Base-by-base conservation (phyloP, 2,113 vertebrate species). In the Sinocyclocheilus anshuiensis region DNA sequence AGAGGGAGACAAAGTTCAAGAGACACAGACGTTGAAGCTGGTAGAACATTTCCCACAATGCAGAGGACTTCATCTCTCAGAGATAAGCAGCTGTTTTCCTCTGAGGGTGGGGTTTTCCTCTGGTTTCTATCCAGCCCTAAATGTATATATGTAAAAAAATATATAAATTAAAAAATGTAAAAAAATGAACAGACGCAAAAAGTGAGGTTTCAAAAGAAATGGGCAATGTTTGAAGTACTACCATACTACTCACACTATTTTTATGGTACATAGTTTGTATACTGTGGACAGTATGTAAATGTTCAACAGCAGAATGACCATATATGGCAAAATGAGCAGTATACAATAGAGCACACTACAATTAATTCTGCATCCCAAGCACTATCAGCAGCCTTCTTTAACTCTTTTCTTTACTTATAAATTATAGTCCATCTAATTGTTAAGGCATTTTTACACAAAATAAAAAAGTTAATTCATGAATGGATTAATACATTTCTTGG, bases 1-100 rank as follows among this genome's bases (percentile, higher is more conserved):
- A 89, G 88, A 87, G 84, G 88, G 86, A 89, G 88, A 87, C 88
- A 86, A 18, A 74, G 88, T 87, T 83, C 67, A 55, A 74, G 81
- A 87, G 81, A 89, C 50, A 86, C 77, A 26, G 69, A 85, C 59
- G 50, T 65, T 83, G 80, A 87, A 87, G 72, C 74, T 86, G 77
- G 76, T 80, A 80, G 67, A 80, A 81, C 65, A 75, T 76, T 55
- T 84, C 83, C 86, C 86, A 81, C 77, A 77, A 84, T 65, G 83
- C 85, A 85, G 72, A 83, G 78, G 83, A 79, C 22, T 63, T 81
- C 69, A 36, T 87, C 86, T 85, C 78, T 83, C 26, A 63, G 72
- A 85, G 53, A 55, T 63, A 57, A 67, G 74, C 83, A 65, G 53
- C 42, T 53, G 78, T 50, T 86, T 75, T 79, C 59, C 55, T 82